Evolutionary conservation across 2,797 vertebrate genomes (phyloP).

Genomic region (Calcarius lapponicus): DNA sequence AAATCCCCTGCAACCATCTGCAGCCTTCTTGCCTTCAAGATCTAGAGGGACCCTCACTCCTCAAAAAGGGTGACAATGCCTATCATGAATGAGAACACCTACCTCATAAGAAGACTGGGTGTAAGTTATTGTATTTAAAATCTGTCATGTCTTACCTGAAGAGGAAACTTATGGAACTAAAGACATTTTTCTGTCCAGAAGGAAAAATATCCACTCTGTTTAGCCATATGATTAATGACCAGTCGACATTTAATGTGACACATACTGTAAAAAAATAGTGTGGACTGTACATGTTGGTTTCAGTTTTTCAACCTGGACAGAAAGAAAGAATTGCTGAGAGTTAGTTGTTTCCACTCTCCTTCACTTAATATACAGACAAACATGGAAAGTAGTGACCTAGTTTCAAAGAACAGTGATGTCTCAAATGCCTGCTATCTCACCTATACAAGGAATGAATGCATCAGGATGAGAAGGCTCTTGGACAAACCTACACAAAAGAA

Average conservation of each 20-base stretch:
- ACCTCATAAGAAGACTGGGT: not conserved
- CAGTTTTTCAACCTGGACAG: not conserved
- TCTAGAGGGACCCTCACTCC: not conserved
- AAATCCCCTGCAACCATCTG: not conserved
- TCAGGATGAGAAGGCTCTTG: not conserved
- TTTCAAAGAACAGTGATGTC: not conserved
- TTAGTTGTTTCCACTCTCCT: not conserved
- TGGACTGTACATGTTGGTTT: not conserved
- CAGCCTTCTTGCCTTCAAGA: not conserved
- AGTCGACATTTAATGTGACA: fast-evolving
- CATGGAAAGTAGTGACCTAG: not conserved
- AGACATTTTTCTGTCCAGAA: not conserved
- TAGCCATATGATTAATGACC: not conserved
- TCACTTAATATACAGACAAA: not conserved
- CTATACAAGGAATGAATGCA: not conserved
- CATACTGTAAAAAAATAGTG: not conserved
- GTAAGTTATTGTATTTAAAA: not conserved
- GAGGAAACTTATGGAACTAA: not conserved
- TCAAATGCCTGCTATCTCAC: not conserved
- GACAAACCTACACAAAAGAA: not conserved
- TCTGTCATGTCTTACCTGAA: not conserved
- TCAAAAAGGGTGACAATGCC: not conserved
- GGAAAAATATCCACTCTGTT: not conserved
- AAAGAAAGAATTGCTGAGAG: not conserved
- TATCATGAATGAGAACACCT: not conserved